A percentile compares a stretch with the other conserved stretches of the same genome.
These are phyloP conservation scores for Threskiornis aethiopicus DNA, from an alignment of 2,797 vertebrate species.

Conservation along the genomic window DNA sequence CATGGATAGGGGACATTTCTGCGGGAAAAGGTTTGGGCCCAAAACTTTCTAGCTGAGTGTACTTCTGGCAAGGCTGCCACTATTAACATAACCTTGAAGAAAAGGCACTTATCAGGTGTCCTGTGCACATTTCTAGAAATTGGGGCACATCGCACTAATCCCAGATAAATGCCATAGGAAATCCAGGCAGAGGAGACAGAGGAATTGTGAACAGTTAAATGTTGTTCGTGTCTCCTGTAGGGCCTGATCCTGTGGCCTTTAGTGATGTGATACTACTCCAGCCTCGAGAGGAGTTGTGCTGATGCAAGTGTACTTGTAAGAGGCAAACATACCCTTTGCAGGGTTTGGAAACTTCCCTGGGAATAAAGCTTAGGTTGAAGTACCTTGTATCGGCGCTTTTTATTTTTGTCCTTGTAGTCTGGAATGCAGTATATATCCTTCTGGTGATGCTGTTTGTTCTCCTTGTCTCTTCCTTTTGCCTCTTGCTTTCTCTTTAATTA, in stretches of 20 bases:
- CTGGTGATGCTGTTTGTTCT: background rate
- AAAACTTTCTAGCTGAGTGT: background rate
- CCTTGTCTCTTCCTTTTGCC: background rate
- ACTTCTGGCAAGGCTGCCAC: background rate
- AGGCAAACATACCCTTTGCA: background rate
- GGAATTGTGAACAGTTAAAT: background rate
- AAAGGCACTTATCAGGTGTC: background rate
- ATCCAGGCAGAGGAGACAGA: background rate
- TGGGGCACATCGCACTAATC: rapidly evolving
- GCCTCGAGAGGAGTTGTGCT: background rate
- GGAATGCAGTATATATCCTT: background rate
- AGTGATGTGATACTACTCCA: background rate
- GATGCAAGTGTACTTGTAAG: background rate
- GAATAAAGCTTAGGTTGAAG: background rate
- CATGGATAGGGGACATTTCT: rapidly evolving
- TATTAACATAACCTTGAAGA: background rate
- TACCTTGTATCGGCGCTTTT: background rate
- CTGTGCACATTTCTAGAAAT: background rate
- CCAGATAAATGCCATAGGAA: background rate
- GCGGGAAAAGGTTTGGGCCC: background rate
- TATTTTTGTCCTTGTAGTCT: background rate
- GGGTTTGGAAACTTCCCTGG: background rate
- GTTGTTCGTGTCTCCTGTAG: background rate
- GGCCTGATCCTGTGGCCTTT: background rate
- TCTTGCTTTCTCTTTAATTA: background rate